phyloP scores from a whole-genome alignment of 2,797 vertebrate genomes.

The Argyrosomus regius region DNA sequence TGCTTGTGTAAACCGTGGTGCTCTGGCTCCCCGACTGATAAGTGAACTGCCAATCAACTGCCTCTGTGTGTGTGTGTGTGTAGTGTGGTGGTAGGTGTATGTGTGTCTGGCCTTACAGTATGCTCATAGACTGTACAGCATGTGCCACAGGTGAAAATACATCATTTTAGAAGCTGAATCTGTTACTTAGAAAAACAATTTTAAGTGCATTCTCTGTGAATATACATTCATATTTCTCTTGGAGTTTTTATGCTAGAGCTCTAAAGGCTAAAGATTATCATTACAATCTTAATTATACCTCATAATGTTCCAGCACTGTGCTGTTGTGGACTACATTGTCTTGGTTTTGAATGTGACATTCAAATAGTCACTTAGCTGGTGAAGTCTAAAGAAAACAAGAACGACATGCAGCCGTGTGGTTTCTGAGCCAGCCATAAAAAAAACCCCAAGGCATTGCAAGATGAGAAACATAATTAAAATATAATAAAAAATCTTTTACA shows the following conservation, averaged over 20 bases:
- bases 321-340: not conserved
- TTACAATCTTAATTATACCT: constrained; percentile 38
- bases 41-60: constrained; percentile 76
- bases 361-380: not conserved
- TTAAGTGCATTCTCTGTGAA: not conserved
- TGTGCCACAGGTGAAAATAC: constrained; percentile 36
- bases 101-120: constrained; percentile 25
- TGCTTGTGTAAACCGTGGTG: constrained; percentile 79
- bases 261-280: constrained; percentile 15
- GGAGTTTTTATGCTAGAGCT: not conserved
- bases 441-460: not conserved
- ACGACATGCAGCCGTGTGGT: not conserved
- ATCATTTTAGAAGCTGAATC: not conserved
- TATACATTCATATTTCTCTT: not conserved
- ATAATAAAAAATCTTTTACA: not conserved
- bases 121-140: constrained; percentile 11
- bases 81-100: not conserved
- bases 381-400: not conserved
- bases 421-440: not conserved
- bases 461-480: not conserved
- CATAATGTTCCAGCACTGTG: constrained; percentile 18
- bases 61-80: constrained; percentile 27
- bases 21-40: constrained; percentile 76
- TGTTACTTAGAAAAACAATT: not conserved
- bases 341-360: constrained; percentile 15